These are phyloP conservation scores for Callocephalon fimbriatum DNA, from an alignment of 2,113 vertebrate species.

Conservation along the genomic window DNA sequence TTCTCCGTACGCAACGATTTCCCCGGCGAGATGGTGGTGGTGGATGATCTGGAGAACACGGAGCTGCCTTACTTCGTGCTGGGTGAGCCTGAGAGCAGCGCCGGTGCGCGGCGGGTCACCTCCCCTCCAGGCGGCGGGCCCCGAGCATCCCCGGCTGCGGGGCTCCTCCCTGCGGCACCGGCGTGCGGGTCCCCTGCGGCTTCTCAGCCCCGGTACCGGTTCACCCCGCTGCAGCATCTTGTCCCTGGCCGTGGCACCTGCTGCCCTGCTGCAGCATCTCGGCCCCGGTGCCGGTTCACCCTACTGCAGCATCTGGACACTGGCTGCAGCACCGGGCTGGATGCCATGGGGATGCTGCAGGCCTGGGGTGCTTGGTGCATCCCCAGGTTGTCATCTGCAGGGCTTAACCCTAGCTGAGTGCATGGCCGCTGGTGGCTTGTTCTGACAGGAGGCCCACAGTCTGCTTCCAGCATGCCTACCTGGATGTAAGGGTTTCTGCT, in stretches of 20 bases:
- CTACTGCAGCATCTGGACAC: neutral
- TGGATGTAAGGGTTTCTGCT: neutral
- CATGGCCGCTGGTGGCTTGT: neutral
- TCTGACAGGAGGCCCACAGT: neutral
- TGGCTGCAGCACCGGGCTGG: neutral
- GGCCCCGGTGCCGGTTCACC: rapidly evolving
- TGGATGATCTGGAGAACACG: slow-evolving; percentile 98
- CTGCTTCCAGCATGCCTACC: neutral
- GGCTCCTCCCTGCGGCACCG: slow-evolving; percentile 41
- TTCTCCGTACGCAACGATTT: slow-evolving; percentile 98
- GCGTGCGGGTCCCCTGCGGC: neutral
- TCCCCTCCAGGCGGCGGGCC: neutral
- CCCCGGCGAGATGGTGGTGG: slow-evolving; percentile 95
- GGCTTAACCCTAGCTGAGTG: neutral
- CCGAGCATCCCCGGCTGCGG: neutral
- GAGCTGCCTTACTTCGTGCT: slow-evolving; percentile 97
- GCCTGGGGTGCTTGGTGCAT: neutral
- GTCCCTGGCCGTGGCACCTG: neutral
- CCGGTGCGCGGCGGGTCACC: neutral
- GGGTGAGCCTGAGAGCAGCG: slow-evolving; percentile 77
- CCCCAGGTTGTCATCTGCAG: neutral
- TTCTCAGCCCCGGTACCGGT: neutral
- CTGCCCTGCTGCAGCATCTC: neutral
- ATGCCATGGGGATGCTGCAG: neutral
- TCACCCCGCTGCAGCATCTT: neutral